These are phyloP conservation scores for Chromobotia macracanthus DNA, from an alignment of 2,797 vertebrate species.

Conservation along the genomic window DNA sequence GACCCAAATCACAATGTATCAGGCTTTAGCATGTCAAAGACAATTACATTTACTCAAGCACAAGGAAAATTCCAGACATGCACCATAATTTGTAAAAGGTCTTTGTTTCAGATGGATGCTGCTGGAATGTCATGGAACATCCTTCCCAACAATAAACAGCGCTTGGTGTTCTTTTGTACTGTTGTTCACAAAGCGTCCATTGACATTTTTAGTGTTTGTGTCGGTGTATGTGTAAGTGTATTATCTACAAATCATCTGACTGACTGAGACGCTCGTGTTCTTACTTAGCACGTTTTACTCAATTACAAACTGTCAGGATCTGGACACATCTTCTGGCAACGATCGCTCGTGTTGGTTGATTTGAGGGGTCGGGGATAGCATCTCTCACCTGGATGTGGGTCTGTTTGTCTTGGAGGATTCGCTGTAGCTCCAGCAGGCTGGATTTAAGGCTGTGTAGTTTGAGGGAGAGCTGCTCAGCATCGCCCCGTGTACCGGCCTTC, in stretches of 20 bases:
- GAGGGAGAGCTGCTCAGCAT: slow-evolving; percentile 89
- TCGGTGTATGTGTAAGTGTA: slow-evolving; percentile 66
- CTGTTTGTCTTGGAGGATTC: slow-evolving; percentile 91
- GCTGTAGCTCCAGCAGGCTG: slow-evolving; percentile 93
- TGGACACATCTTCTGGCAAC: neutral
- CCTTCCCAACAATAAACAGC: slow-evolving; percentile 37
- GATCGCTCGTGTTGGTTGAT: slow-evolving; percentile 50
- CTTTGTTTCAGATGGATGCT: slow-evolving; percentile 35
- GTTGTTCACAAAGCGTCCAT: slow-evolving; percentile 33
- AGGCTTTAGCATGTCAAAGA: neutral
- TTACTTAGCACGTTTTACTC: too few species aligned
- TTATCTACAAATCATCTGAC: too few species aligned
- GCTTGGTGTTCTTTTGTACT: slow-evolving; percentile 17
- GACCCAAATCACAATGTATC: neutral
- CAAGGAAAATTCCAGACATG: slow-evolving; percentile 22
- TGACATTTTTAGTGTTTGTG: slow-evolving; percentile 66
- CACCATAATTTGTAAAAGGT: slow-evolving; percentile 12
- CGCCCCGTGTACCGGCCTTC: slow-evolving; percentile 87
- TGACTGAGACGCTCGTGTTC: too few species aligned
- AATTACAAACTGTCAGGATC: too few species aligned
- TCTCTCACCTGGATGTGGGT: slow-evolving; percentile 89
- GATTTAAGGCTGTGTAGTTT: slow-evolving; percentile 90
- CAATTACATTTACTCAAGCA: slow-evolving; percentile 18
- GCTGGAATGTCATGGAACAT: slow-evolving; percentile 14
- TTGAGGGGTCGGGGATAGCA: slow-evolving; percentile 18